A percentile compares a stretch with the other conserved stretches of the same genome.
phyloP scores from a whole-genome alignment of 1,140 invertebrate genomes.

The Campodea augens region DNA sequence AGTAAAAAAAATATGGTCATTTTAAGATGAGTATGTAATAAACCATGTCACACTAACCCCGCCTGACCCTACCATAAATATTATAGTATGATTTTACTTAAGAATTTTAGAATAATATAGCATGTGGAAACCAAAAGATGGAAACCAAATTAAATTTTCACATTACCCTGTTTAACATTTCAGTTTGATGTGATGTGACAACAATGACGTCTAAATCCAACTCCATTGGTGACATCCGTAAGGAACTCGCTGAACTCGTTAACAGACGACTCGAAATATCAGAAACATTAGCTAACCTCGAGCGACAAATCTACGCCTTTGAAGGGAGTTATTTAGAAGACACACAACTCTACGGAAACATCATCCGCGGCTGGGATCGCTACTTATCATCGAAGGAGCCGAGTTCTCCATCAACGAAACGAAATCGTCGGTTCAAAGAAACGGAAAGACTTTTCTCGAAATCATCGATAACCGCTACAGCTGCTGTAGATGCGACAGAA shows the following conservation, averaged over 20 bases:
- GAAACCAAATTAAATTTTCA: too few relatives aligned
- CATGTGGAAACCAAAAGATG: too few relatives aligned
- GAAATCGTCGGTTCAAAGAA: conserved; percentile 95
- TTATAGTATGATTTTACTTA: too few relatives aligned
- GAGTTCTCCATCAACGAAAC: conserved; percentile 83
- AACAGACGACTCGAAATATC: conserved; percentile 83
- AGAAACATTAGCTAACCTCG: conserved; percentile 89
- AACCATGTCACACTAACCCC: too few relatives aligned
- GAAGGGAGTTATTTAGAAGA: conserved; percentile 98
- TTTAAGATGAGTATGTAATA: too few relatives aligned
- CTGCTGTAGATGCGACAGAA: too few relatives aligned
- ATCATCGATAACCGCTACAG: conserved; percentile 94
- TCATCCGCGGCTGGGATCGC: conserved; percentile 94
- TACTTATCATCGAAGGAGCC: conserved; percentile 83
- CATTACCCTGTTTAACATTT: too few relatives aligned
- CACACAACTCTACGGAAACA: conserved; percentile 95
- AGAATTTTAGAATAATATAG: too few relatives aligned
- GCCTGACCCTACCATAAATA: too few relatives aligned
- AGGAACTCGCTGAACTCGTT: conserved; percentile 74
- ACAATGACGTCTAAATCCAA: too few relatives aligned
- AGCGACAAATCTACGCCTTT: conserved; percentile 97
- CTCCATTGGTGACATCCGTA: conserved; percentile 60
- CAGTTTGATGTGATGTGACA: too few relatives aligned
- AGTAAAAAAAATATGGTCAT: too few relatives aligned
- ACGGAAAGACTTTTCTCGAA: conserved; percentile 94